phyloP scores from a whole-genome alignment of 2,888 invertebrate species.

The Lepidonotus clava region DNA sequence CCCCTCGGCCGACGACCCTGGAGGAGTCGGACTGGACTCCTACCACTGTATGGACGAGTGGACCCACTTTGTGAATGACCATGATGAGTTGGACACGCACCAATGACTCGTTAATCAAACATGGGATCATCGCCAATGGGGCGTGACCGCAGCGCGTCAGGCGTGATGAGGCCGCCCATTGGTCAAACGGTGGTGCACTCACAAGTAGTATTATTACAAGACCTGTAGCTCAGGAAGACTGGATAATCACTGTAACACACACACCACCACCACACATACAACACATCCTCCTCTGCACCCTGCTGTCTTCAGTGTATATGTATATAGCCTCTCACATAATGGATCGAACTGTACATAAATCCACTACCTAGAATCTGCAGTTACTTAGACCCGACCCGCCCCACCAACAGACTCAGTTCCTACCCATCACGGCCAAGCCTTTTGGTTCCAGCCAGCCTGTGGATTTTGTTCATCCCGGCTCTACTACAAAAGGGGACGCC shows the following conservation, averaged over 20 bases:
- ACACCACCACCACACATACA: background rate
- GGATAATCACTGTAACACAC: background rate
- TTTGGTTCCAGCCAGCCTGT: background rate
- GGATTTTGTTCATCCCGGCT: background rate
- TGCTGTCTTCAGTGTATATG: background rate
- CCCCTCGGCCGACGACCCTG: too few species aligned
- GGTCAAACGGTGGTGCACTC: too few species aligned
- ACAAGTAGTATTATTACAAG: background rate
- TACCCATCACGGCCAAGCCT: background rate
- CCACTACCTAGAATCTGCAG: background rate
- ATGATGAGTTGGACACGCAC: too few species aligned
- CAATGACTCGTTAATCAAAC: too few species aligned
- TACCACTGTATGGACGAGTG: too few species aligned
- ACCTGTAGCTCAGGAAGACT: slow-evolving; percentile 11
- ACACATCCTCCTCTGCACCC: background rate
- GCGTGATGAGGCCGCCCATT: too few species aligned
- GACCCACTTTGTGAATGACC: too few species aligned
- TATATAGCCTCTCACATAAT: background rate
- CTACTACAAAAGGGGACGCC: background rate
- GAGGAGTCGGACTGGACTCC: too few species aligned
- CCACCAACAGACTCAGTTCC: background rate
- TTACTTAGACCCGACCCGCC: background rate
- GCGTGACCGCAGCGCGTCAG: too few species aligned
- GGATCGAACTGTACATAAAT: slow-evolving; percentile 13
- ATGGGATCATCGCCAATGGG: too few species aligned